Percentiles rank a stretch among this genome's conserved stretches.
Conservation (phyloP, 2,113 vertebrate species). For the Silurus glanis region DNA sequence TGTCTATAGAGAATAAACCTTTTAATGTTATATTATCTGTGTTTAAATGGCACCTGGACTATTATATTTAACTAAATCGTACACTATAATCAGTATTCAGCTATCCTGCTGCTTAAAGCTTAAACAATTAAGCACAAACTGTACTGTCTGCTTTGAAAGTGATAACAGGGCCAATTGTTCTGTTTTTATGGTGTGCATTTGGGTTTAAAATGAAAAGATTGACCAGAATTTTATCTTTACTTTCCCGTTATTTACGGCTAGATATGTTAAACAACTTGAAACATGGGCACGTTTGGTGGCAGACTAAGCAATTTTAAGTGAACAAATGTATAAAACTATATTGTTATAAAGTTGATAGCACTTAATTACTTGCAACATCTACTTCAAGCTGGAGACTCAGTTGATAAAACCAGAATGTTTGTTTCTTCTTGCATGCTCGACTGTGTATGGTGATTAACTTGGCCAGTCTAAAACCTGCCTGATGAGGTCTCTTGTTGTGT, state of each 20-base stretch:
- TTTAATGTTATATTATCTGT: background rate
- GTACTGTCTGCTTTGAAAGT: background rate
- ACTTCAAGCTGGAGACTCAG: background rate
- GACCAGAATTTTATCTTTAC: background rate
- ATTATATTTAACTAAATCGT: background rate
- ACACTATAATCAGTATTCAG: background rate
- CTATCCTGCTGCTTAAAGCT: background rate
- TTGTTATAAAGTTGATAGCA: background rate
- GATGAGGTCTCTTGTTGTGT: background rate
- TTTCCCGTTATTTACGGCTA: background rate
- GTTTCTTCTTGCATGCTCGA: background rate
- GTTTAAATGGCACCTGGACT: background rate
- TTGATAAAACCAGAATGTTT: background rate
- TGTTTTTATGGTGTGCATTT: background rate
- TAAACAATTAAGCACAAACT: background rate
- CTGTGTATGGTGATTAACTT: background rate
- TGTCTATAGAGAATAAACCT: background rate
- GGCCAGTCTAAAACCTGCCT: background rate
- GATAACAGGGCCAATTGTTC: background rate
- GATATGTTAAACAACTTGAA: background rate
- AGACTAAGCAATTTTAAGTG: background rate
- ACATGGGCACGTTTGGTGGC: background rate
- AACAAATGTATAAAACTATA: background rate
- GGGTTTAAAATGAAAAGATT: background rate
- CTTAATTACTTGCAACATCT: background rate